Base-by-base conservation (phyloP, 1,140 invertebrate species). In the Panulirus ornatus region DNA sequence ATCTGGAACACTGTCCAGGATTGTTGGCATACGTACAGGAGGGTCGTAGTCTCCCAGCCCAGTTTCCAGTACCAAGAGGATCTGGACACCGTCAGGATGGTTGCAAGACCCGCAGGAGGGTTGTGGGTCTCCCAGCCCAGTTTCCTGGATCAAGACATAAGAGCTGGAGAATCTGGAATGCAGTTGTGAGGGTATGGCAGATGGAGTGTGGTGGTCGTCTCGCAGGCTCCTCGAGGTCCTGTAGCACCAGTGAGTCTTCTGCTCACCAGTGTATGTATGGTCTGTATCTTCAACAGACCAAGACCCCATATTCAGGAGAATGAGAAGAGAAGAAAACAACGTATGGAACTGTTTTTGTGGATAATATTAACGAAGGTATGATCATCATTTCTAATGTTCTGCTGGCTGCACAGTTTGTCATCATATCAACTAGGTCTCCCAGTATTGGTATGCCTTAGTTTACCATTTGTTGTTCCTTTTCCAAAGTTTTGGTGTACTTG, bases 361-460 rank as follows among this genome's bases (percentile, higher is more conserved):
- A 83, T 83, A 83, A 66, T 58, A 63, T 83, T n/a, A n/a, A 83
- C 66, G 38, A 38, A 83, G 79, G 54, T 63, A 83, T 63, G 38
- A 83, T 83, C n/a, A 83, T 83, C 38, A 51, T 83, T 83, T 83
- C 54, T 40, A 66, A 83, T 83, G 47, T 83, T 27, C 38, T 83
- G 79, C 79, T 83, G 63, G 54, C 79, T 27, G 54, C 54, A 40
- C 54, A 19, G n/a, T 83, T n/a, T 63, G 79, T 27, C 79, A 27
- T 63, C 79, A 83, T n/a, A 54, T 83, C n/a, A 54, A 51, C 79
- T 83, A 66, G 63, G n/a, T 78, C 75, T 78, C 38, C n/a, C 9
- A 42, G 22, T 38, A 34, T 44, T 78, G 19, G 27, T 14, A 22
- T 47, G 40, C 22, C 11, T 44, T 71, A 16, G 19, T 6, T 44